Evolutionary conservation across 1,140 invertebrate genomes (phyloP), one percentile per base, ranked within the genome.

Genomic region (Neotoxoptera formosana): DNA sequence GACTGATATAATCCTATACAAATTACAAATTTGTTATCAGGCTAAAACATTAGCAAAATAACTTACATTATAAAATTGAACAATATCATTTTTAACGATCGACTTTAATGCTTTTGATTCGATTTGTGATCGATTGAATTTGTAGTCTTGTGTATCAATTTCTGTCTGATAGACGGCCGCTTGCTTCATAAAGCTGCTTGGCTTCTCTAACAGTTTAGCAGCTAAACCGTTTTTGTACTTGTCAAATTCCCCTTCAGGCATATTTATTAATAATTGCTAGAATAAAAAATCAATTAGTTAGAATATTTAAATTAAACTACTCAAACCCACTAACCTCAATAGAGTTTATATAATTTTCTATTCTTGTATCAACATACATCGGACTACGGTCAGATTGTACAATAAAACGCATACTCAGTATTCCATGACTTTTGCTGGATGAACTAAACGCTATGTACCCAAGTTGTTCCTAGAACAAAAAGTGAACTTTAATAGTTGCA

Each of bases 381-480:
- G 98, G 98, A 95, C 98, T 97, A 89, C 96, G 96, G 93, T 98
- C 97, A 41, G 98, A 99, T 96, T 99, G 99, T 2, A 99, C 97
- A 92, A 99, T 97, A 36, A 99, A 96, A 93, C 97, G 95, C 11
- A 99, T 95, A 20, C 98, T 98, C 95, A 99, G 98, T 7, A 97
- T 97, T 45, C 98, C 98, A 95, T 97, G 97, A 0, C 97, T 96
- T 94, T 97, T 96, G 23, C 98, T 96, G n/a, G 98, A 96, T 1
- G 98, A 98, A 95, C 97, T 98, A 95, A 97, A 98, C 60, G 99
- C 98, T 94, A 99, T 99, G 95, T 99, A 99, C 20, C 99, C 98
- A 89, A 98, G 95, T 96, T 98, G 98, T 96, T 98, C 97, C 96
- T 98, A 96, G 45, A 94, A 94, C 93, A 93, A 94, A 84, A 76